Percentiles rank a stretch among this genome's conserved stretches.
phyloP scores from a whole-genome alignment of 1,140 invertebrate species.

The Ceratosolen fusciceps region DNA sequence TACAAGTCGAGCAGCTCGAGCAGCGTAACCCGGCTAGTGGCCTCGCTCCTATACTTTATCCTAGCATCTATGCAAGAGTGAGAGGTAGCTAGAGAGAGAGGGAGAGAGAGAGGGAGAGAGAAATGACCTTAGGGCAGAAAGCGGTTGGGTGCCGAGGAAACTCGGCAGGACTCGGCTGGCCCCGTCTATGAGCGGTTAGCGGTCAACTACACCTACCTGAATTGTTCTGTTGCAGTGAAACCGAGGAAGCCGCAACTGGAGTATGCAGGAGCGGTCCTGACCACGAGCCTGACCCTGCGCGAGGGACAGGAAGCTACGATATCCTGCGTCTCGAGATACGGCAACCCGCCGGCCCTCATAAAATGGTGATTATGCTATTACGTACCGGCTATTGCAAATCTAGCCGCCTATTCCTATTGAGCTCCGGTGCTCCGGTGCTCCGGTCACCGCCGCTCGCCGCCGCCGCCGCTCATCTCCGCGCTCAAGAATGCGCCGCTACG shows the following conservation, averaged over 20 bases:
- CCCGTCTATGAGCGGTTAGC: not conserved
- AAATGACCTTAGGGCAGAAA: not conserved
- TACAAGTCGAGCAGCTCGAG: not conserved
- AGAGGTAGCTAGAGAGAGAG: not conserved
- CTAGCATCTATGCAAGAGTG: no score
- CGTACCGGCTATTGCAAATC: slow-evolving; percentile 37
- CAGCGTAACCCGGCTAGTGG: no score
- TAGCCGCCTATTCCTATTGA: not conserved
- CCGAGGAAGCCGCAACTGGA: slow-evolving; percentile 86
- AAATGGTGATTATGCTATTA: slow-evolving; percentile 78
- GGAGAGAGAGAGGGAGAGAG: not conserved
- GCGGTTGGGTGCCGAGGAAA: not conserved
- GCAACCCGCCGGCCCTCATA: slow-evolving; percentile 86
- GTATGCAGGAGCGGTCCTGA: slow-evolving; percentile 78
- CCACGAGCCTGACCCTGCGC: slow-evolving; percentile 77
- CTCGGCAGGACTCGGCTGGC: not conserved
- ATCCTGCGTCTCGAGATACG: slow-evolving; percentile 88
- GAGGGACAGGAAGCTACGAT: slow-evolving; percentile 82
- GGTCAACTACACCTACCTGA: not conserved
- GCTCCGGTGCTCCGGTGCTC: not conserved
- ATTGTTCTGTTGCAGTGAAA: slow-evolving; percentile 75
- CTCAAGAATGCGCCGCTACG: slow-evolving; percentile 34
- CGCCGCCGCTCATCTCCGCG: not conserved
- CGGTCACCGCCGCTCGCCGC: not conserved
- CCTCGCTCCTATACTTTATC: no score